Conservation (phyloP, 2,888 invertebrate species). For the Diplazon laetatorius region DNA sequence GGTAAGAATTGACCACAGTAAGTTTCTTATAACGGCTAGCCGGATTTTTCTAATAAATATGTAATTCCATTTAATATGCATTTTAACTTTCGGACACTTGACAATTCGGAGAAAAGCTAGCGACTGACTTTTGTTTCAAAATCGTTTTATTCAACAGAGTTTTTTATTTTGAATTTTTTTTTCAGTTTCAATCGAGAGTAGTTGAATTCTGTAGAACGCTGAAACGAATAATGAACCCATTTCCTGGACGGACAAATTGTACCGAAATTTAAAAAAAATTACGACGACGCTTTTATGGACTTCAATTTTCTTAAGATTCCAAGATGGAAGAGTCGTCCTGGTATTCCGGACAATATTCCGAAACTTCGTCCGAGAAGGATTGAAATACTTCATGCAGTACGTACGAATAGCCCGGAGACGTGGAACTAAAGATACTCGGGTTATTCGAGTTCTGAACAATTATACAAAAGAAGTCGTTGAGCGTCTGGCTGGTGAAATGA, state of each 20-base stretch:
- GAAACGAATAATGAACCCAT: neutral
- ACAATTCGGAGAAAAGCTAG: too few species aligned
- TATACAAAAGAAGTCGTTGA: conserved; percentile 9
- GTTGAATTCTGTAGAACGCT: neutral
- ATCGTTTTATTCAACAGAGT: neutral
- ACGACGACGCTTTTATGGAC: conserved; percentile 72
- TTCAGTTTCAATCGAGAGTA: neutral
- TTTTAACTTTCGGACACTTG: too few species aligned
- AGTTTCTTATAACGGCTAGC: too few species aligned
- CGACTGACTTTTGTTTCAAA: too few species aligned
- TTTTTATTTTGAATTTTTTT: neutral
- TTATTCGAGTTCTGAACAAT: conserved; percentile 54
- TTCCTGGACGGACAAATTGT: neutral
- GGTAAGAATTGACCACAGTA: too few species aligned
- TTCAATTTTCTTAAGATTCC: conserved; percentile 72
- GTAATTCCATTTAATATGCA: too few species aligned
- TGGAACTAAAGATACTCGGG: conserved; percentile 33
- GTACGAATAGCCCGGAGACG: conserved; percentile 5
- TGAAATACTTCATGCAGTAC: neutral
- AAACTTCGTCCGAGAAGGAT: conserved; percentile 54
- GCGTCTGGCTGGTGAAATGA: neutral
- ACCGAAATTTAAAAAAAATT: conserved; percentile 68
- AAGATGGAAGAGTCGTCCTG: conserved; percentile 42
- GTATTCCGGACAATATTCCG: conserved; percentile 59
- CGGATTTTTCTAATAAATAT: too few species aligned